Evolutionary conservation across 2,113 vertebrate species (phyloP).

Genomic region (Gadus macrocephalus): DNA sequence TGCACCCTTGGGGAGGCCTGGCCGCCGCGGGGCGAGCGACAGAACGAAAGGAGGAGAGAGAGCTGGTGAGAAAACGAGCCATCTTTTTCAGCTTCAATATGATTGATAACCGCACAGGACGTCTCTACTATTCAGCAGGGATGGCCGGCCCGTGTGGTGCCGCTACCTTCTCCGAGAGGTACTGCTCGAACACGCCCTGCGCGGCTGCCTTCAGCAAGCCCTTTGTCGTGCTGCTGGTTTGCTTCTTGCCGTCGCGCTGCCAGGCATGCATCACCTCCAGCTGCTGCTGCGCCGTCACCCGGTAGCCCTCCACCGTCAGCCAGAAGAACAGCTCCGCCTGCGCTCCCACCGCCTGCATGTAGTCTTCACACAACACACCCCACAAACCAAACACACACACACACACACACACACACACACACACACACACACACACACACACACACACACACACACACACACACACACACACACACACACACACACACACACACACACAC

Average conservation of each 20-base stretch:
- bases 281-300: constrained; percentile 96
- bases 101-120: background rate
- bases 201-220: constrained; percentile 89
- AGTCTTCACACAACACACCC: constrained; percentile 75
- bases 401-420: too few relatives aligned
- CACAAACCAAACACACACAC: too few relatives aligned
- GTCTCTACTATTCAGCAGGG: background rate
- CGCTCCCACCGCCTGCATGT: constrained; percentile 94
- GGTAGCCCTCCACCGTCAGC: constrained; percentile 98
- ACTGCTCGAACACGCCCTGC: constrained; percentile 95
- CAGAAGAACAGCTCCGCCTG: constrained; percentile 99
- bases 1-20: constrained; percentile 95
- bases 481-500: too few relatives aligned
- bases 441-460: too few relatives aligned
- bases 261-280: constrained; percentile 85
- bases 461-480: too few relatives aligned
- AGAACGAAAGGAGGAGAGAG: too few relatives aligned
- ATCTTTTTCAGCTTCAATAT: background rate
- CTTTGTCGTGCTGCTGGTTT: constrained; percentile 88
- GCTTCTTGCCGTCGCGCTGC: constrained; percentile 87
- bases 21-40: background rate
- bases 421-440: too few relatives aligned
- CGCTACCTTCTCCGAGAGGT: constrained; percentile 89
- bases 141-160: background rate
- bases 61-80: too few relatives aligned